Conservation (phyloP, 92 coral and sea anemone genomes). For the Phymanthus crucifer region DNA sequence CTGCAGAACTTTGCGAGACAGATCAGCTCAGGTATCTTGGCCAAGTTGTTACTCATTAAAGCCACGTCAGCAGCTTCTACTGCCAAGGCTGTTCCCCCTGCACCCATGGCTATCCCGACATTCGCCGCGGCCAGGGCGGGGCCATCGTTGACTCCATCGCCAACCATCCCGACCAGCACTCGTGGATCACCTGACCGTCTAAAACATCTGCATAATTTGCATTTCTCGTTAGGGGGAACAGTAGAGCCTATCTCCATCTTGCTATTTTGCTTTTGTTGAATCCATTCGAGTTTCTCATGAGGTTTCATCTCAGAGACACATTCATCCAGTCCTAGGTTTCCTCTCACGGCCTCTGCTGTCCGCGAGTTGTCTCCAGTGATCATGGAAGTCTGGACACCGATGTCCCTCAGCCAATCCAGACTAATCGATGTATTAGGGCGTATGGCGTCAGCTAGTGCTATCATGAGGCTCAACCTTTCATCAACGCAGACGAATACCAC, state of each 20-base stretch:
- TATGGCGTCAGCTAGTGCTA: slow-evolving; percentile 92
- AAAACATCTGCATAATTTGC: slow-evolving; percentile 1
- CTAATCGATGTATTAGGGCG: slow-evolving; percentile 70
- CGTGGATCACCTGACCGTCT: slow-evolving; percentile 7
- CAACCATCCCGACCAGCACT: slow-evolving; percentile 93
- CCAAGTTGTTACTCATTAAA: slow-evolving; percentile 91
- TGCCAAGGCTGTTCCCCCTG: slow-evolving; percentile 98
- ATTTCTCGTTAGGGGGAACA: background rate
- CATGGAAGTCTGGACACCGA: slow-evolving; percentile 92
- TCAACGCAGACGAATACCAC: slow-evolving; percentile 88
- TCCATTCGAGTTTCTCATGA: slow-evolving; percentile 88
- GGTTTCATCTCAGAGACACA: slow-evolving; percentile 98
- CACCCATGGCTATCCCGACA: slow-evolving; percentile 99
- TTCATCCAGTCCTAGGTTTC: slow-evolving; percentile 74
- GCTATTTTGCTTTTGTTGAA: slow-evolving; percentile 53
- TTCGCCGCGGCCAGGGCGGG: slow-evolving; percentile 98
- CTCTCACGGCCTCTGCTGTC: slow-evolving; percentile 95
- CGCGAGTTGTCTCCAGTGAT: slow-evolving; percentile 95
- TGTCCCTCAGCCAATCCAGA: slow-evolving; percentile 75
- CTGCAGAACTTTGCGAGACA: slow-evolving; percentile 80
- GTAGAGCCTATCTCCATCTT: background rate
- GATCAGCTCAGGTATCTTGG: slow-evolving; percentile 92
- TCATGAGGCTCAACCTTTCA: slow-evolving; percentile 78
- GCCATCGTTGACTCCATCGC: slow-evolving; percentile 99
- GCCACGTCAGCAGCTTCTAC: slow-evolving; percentile 99